Base-by-base conservation (phyloP, 2,797 vertebrate genomes). In the Hoplostethus atlanticus region DNA sequence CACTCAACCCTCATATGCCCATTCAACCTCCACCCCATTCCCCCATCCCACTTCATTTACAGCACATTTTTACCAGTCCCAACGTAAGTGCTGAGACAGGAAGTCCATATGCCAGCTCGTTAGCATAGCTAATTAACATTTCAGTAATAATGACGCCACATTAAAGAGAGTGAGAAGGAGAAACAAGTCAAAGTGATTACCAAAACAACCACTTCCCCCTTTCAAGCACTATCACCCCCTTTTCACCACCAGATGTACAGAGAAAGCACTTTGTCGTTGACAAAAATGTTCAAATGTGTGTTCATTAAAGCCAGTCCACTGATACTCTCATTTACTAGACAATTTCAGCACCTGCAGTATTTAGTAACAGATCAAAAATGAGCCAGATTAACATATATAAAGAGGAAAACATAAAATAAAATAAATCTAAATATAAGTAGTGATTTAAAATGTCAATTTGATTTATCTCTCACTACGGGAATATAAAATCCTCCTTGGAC, bases 101-200 rank as follows among this genome's bases (percentile, higher is more conserved):
- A 92, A 91, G 89, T 92, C 92, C 91, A 92, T 90, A 91, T 82
- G 85, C 91, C 89, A 89, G 40, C 69, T 82, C 88, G 94, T 94
- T 94, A 93, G 88, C 92, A 91, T 90, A 80, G 87, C 90, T 94
- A 94, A 95, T 95, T 94, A 28, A 87, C 91, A 92, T 91, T 90
- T 91, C 92, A 86, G 88, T 87, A 91, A 91, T 92, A 93, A 91
- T 91, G 91, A 92, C 89, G 79, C 89, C 84, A 82, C 86, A 92
- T 90, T 93, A 89, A 91, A 90, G 86, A 89, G 88, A 81, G 85
- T 71, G 73, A 85, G 87, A 89, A 86, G 84, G 80, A 81, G 79
- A 89, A 89, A 94, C 94, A 94, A 95, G 92, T 92, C 87, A 91
- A 89, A 87, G 87, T 94, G 93, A 95, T 94, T 94, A 93, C 82